phyloP scores from a whole-genome alignment of 2,888 invertebrate species.

The Cetonia aurata region DNA sequence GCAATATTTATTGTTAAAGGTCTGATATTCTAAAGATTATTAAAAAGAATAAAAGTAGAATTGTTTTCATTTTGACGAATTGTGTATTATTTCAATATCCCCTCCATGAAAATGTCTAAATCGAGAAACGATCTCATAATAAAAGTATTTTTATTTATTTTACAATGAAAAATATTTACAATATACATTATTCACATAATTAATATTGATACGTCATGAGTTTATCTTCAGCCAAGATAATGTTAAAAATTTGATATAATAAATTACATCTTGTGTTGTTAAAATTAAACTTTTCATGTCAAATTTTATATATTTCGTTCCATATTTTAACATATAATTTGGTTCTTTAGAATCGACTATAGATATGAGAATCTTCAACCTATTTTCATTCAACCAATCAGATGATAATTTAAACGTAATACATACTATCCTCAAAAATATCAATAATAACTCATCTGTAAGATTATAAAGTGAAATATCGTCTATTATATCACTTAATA shows the following conservation, averaged over 20 bases:
- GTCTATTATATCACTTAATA: slow-evolving; percentile 47
- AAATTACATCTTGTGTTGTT: slow-evolving; percentile 15
- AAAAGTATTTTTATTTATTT: too few species aligned
- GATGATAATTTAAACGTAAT: slow-evolving; percentile 35
- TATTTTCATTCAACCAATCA: slow-evolving; percentile 44
- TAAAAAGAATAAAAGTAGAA: slow-evolving; percentile 31
- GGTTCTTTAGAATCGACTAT: slow-evolving; percentile 60
- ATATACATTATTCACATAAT: neutral
- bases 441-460: slow-evolving; percentile 48
- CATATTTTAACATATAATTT: slow-evolving; percentile 61
- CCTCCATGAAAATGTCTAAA: neutral
- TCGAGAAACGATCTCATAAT: neutral
- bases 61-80: slow-evolving; percentile 15
- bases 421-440: slow-evolving; percentile 51
- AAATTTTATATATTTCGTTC: slow-evolving; percentile 56
- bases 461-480: slow-evolving; percentile 32
- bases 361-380: slow-evolving; percentile 54
- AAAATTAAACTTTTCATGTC: slow-evolving; percentile 24
- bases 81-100: slow-evolving; percentile 9
- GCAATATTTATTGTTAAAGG: slow-evolving; percentile 39
- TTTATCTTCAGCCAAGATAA: slow-evolving; percentile 24
- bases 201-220: neutral
- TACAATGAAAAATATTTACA: slow-evolving; percentile 3
- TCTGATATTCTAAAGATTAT: slow-evolving; percentile 33
- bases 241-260: slow-evolving; percentile 45